Percentiles rank a stretch among this genome's conserved stretches.
Evolutionary conservation across 2,797 vertebrate genomes (phyloP).

Genomic region (Characodon lateralis): DNA sequence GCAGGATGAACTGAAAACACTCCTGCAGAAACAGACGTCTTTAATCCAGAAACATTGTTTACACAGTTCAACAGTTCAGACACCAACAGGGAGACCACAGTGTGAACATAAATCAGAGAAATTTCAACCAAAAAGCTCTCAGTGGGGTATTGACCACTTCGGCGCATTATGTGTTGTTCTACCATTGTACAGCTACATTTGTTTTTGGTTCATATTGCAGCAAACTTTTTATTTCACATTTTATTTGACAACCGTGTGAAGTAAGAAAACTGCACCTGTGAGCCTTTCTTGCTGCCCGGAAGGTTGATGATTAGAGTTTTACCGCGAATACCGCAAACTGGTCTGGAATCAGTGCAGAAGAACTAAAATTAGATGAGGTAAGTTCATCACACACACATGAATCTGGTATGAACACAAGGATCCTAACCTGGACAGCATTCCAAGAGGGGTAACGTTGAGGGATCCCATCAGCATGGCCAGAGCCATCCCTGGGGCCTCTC

Average conservation of each 20-base stretch:
- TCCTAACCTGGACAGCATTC: constrained; percentile 88
- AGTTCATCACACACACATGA: constrained; percentile 1
- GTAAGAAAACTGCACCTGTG: constrained; percentile 86
- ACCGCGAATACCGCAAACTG: constrained; percentile 96
- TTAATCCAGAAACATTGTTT: not conserved
- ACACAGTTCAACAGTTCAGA: not conserved
- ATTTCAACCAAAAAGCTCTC: not conserved
- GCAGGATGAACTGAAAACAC: constrained; percentile 99
- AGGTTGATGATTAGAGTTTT: constrained; percentile 99
- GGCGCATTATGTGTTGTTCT: not conserved
- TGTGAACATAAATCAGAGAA: not conserved
- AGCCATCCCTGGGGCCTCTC: constrained; percentile 97
- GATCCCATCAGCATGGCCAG: constrained; percentile 99
- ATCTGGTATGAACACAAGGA: constrained; percentile 7
- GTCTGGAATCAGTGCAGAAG: constrained; percentile 79
- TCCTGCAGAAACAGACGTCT: constrained; percentile 78
- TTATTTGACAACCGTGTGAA: not conserved
- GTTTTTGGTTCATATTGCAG: not conserved
- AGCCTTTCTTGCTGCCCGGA: constrained; percentile 98
- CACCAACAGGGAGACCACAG: not conserved
- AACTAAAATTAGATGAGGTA: constrained; percentile 10
- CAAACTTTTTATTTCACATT: not conserved
- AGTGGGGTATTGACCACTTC: not conserved
- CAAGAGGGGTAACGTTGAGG: constrained; percentile 96
- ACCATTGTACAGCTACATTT: too few relatives aligned